Base-by-base conservation (phyloP, 2,797 vertebrate species). In the Chaetodon trifasciatus region DNA sequence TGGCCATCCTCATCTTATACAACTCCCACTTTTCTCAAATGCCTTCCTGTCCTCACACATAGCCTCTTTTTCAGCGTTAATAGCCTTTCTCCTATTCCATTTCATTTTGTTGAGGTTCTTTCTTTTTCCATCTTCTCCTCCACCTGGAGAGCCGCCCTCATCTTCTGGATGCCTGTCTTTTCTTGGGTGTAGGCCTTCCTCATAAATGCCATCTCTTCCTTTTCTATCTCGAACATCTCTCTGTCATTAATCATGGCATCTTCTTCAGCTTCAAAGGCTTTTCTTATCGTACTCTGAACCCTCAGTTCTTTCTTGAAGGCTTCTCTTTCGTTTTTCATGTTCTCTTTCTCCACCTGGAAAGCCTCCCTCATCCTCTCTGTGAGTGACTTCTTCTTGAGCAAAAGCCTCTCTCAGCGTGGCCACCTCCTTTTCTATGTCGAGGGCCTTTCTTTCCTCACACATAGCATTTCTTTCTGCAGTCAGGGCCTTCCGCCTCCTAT, bases 121-220 rank as follows among this genome's bases (percentile, higher is more conserved):
- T 53, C 32, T 35, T 39, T 46, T 52, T 47, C 6, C 1, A 16
- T 66, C 0, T 67, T 49, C 10, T 65, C 19, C 9, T 78, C 39
- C 15, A 53, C 8, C 39, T 58, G 9, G 46, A 74, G 78, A 58
- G 23, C 37, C n/a, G 70, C 62, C 47, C 62, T 72, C 60, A 32
- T 72, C 21, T 11, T 56, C 42, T 72, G 79, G 5, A 76, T 56
- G 49, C 10, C 44, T 63, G 16, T 24, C n/a, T 69, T 64, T 76
- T 78, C 72, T 52, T 69, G 13, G 57, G 79, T 57, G 47, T 32
- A 55, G 10, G 44, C 60, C 53, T 58, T 66, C 17, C 4, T 49
- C 50, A 58, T 60, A 49, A 47, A 39, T 44, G 50, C 40, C 35
- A 55, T 74, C 13, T 35, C 39, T 42, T 50, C 4, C 28, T 39